A percentile compares a stretch with the other conserved stretches of the same genome.
These are phyloP conservation scores for Phragmatobia fuliginosa DNA, from an alignment of 2,888 invertebrate species.

Conservation along the genomic window DNA sequence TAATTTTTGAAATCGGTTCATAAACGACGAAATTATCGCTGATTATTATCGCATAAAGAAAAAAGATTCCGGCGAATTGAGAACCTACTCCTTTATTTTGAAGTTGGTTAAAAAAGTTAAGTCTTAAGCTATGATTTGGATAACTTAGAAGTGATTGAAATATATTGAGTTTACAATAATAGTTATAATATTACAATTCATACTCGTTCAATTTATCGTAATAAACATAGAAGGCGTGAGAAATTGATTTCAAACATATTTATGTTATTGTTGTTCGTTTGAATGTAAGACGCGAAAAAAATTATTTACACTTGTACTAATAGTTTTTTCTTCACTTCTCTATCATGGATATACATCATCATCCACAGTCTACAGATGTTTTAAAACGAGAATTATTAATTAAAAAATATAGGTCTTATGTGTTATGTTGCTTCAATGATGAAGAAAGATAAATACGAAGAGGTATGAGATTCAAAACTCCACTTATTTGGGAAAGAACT, in stretches of 20 bases:
- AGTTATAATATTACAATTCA: background rate
- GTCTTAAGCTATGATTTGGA: background rate
- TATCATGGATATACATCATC: no score
- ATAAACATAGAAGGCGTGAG: conserved; percentile 13
- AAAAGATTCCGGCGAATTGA: no score
- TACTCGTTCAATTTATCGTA: conserved; percentile 5
- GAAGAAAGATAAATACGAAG: background rate
- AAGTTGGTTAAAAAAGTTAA: no score
- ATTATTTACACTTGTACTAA: background rate
- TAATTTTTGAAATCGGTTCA: no score
- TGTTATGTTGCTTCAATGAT: background rate
- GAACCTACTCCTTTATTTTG: no score
- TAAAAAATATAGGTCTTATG: no score
- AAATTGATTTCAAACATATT: conserved; percentile 24
- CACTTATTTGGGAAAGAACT: no score
- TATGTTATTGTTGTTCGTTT: conserved; percentile 14
- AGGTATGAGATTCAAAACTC: background rate
- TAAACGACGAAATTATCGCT: no score
- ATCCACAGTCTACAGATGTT: no score
- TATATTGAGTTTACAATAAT: background rate
- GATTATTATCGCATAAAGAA: no score
- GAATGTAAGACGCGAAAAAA: background rate
- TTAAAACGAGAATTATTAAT: no score
- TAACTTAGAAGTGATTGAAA: background rate
- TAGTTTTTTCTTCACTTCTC: background rate